phyloP scores from a whole-genome alignment of 2,113 vertebrate species.

The Tautogolabrus adspersus region DNA sequence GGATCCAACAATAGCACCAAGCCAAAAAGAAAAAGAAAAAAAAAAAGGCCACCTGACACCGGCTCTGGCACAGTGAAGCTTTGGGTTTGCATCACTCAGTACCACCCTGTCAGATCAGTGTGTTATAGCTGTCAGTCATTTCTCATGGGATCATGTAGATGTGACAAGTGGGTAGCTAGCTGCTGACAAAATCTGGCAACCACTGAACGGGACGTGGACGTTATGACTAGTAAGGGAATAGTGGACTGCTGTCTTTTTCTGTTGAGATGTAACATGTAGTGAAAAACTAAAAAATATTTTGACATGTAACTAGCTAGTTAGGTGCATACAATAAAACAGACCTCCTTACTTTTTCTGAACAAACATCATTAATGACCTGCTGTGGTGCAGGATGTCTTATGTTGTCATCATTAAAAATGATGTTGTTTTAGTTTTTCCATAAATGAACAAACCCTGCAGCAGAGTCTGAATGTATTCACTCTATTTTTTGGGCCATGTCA shows the following conservation, averaged over 20 bases:
- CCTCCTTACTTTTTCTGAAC: not conserved
- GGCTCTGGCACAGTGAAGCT: slow-evolving; percentile 31
- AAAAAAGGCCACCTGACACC: slow-evolving; percentile 37
- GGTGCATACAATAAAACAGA: not conserved
- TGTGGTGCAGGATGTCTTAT: not conserved
- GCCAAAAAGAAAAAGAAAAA: not conserved
- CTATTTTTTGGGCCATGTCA: not conserved
- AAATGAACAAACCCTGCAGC: not conserved
- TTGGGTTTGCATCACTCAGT: slow-evolving; percentile 42
- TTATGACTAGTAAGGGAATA: slow-evolving; percentile 9
- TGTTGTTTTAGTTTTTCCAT: not conserved
- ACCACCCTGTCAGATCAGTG: slow-evolving; percentile 54
- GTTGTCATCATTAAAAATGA: not conserved
- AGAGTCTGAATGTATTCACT: not conserved
- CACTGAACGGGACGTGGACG: not conserved
- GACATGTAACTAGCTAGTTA: too few relatives aligned
- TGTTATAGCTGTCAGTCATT: slow-evolving; percentile 68
- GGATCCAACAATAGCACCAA: slow-evolving; percentile 17
- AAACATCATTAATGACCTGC: not conserved
- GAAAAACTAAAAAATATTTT: too few relatives aligned
- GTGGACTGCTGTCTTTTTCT: not conserved
- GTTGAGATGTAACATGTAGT: not conserved
- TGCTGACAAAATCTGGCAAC: slow-evolving; percentile 42
- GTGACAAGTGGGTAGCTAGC: slow-evolving; percentile 30
- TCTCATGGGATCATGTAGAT: slow-evolving; percentile 46